Percentiles rank a stretch among this genome's conserved stretches.
These are phyloP conservation scores for Boleophthalmus pectinirostris DNA, from an alignment of 2,113 vertebrate genomes.

Conservation along the genomic window DNA sequence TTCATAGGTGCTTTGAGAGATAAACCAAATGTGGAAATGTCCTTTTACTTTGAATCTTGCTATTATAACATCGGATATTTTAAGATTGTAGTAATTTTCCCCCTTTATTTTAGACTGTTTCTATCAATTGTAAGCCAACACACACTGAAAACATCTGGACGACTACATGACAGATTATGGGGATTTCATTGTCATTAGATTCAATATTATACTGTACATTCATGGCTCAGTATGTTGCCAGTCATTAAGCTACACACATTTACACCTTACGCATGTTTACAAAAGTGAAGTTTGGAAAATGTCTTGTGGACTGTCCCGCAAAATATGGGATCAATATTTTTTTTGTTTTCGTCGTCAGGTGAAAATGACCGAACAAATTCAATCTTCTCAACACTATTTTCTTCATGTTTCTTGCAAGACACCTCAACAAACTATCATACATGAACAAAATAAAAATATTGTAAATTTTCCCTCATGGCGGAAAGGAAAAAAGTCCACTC, in stretches of 20 bases:
- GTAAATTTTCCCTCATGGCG: slow-evolving; percentile 44
- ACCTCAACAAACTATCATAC: slow-evolving; percentile 47
- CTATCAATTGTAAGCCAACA: slow-evolving; percentile 32
- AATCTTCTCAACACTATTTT: slow-evolving; percentile 15
- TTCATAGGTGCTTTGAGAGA: slow-evolving; percentile 6
- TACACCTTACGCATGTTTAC: slow-evolving; percentile 50
- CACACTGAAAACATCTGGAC: slow-evolving; percentile 48
- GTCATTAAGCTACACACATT: slow-evolving; percentile 60
- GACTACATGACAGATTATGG: slow-evolving; percentile 50
- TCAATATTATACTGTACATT: slow-evolving; percentile 58
- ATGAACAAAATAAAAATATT: slow-evolving; percentile 39
- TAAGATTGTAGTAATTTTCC: slow-evolving; percentile 18
- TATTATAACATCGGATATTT: slow-evolving; percentile 37
- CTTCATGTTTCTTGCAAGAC: slow-evolving; percentile 17
- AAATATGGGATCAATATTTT: slow-evolving; percentile 21
- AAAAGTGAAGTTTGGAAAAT: slow-evolving; percentile 33
- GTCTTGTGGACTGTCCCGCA: slow-evolving; percentile 38
- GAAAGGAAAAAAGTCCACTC: slow-evolving; percentile 48
- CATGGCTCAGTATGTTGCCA: slow-evolving; percentile 61
- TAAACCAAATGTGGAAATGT: background rate
- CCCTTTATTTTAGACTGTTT: slow-evolving; percentile 21
- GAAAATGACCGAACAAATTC: slow-evolving; percentile 36
- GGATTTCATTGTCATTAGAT: slow-evolving; percentile 34
- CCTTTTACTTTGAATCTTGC: slow-evolving; percentile 8
- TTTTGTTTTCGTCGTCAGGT: slow-evolving; percentile 27